Evolutionary conservation across 2,888 invertebrate species (phyloP).

Genomic region (Bellardia bayeri): DNA sequence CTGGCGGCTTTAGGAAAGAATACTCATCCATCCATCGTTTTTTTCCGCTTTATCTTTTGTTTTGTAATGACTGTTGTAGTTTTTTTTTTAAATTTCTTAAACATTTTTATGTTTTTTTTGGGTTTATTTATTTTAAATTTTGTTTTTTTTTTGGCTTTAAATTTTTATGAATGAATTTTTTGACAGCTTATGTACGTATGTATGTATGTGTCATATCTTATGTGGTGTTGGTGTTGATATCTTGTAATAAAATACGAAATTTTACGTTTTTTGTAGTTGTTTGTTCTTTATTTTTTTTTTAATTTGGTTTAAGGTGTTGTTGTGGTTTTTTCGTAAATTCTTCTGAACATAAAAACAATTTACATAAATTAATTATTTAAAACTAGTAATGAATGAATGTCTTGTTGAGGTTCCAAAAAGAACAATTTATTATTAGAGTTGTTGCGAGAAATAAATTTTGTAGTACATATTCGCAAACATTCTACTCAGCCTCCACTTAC

Average conservation of each 20-base stretch:
- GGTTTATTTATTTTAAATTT: conserved; percentile 34
- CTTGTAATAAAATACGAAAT: conserved; percentile 37
- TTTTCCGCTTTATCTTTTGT: conserved; percentile 49
- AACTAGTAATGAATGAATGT: conserved; percentile 17
- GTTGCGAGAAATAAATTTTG: neutral
- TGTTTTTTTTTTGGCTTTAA: conserved; percentile 19
- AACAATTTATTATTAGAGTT: neutral
- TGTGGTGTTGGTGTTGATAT: conserved; percentile 9
- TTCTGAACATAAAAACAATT: conserved; percentile 39
- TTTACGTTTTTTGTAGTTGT: conserved; percentile 22
- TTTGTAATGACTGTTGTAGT: conserved; percentile 47
- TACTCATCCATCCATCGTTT: conserved; percentile 66
- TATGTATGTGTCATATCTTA: conserved; percentile 60
- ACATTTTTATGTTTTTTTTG: conserved; percentile 34
- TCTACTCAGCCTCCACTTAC: neutral
- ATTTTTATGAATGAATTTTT: conserved; percentile 69
- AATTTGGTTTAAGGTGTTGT: conserved; percentile 31
- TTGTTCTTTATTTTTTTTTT: neutral
- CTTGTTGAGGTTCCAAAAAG: neutral
- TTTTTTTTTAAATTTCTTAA: conserved; percentile 15
- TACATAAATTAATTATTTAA: conserved; percentile 68
- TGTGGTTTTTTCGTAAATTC: conserved; percentile 16
- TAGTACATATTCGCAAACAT: conserved; percentile 28
- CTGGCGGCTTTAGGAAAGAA: neutral
- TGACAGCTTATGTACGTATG: conserved; percentile 50